Base-by-base conservation (phyloP, 2,113 vertebrate species). In the Hipposideros armiger region DNA sequence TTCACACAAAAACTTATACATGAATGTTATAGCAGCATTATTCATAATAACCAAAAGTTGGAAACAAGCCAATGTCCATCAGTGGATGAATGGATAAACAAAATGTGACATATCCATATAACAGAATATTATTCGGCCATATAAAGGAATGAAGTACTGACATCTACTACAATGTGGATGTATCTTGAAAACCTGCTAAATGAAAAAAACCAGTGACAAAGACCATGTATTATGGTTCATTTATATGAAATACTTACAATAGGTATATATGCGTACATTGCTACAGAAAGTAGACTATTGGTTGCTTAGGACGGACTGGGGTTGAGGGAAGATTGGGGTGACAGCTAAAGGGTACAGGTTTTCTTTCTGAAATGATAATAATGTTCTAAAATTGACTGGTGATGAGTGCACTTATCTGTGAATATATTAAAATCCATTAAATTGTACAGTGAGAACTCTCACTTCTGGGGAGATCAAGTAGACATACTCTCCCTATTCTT, bases 291-390 rank as follows among this genome's bases (percentile, higher is more conserved):
- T 82, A 91, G 40, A 11, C 69, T 60, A n/a, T 30, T n/a, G 1
- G 32, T 72, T 82, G 52, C 40, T 67, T 92, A 20, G 28, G 36
- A 28, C 58, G 54, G 30, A 28, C 60, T 50, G 36, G 28, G 28
- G 15, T 45, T 85, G 47, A 76, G 58, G n/a, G 45, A 64, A 40
- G 32, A 74, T 47, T 4, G 2, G 11, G 15, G 22, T 87, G 73
- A 78, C 40, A 66, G 67, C 72, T 85, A 42, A 95, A 58, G 40
- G n/a, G 8, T 70, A n/a, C 6, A 42, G 45, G 1, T 13, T 40
- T 88, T 64, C 54, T 86, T 91, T 62, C 52, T 78, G 50, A 84
- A 77, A 40, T 70, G 50, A 83, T 76, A 19, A 83, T 67, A 73
- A 60, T 88, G 8, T 83, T 76, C 52, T 92, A 45, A 76, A 69